These are phyloP conservation scores for Anoncus sp. DNA, from an alignment of 2,888 invertebrate genomes.

Conservation along the genomic window DNA sequence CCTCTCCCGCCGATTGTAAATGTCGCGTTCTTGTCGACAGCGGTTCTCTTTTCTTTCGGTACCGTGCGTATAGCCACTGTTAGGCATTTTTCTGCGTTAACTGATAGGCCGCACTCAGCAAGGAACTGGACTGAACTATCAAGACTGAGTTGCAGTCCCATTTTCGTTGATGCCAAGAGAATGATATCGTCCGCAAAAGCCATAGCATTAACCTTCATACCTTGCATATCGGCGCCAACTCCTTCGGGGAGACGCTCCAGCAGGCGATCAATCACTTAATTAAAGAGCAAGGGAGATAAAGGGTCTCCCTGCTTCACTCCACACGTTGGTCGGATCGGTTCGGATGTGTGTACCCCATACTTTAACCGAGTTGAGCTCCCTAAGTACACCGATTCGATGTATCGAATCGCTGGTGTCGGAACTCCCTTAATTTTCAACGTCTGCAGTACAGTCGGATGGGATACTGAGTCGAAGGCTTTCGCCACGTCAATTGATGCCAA, in stretches of 20 bases:
- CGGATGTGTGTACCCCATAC: not conserved
- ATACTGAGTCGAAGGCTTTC: slow-evolving; percentile 81
- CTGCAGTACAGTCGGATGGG: slow-evolving; percentile 60
- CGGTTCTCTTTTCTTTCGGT: slow-evolving; percentile 42
- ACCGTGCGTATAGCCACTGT: slow-evolving; percentile 16
- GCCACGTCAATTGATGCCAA: slow-evolving; percentile 80
- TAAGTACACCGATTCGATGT: slow-evolving; percentile 25
- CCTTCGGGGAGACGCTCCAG: slow-evolving; percentile 24
- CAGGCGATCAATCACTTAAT: slow-evolving; percentile 48
- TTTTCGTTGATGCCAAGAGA: not conserved
- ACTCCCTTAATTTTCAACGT: slow-evolving; percentile 5
- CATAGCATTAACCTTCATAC: slow-evolving; percentile 30
- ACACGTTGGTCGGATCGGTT: slow-evolving; percentile 40
- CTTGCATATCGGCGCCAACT: slow-evolving; percentile 31
- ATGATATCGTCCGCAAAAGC: slow-evolving; percentile 70
- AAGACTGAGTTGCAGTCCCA: not conserved
- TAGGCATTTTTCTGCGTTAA: slow-evolving; percentile 53
- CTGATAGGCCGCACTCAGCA: slow-evolving; percentile 16
- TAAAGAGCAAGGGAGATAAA: slow-evolving; percentile 61
- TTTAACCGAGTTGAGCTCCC: slow-evolving; percentile 18
- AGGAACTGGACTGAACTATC: slow-evolving; percentile 11
- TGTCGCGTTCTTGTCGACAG: slow-evolving; percentile 12
- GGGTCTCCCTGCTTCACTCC: slow-evolving; percentile 69
- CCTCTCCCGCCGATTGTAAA: slow-evolving; percentile 9
- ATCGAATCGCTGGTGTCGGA: not conserved